phyloP scores from a whole-genome alignment of 1,140 invertebrate genomes.

The Oncopodura yosiiana region DNA sequence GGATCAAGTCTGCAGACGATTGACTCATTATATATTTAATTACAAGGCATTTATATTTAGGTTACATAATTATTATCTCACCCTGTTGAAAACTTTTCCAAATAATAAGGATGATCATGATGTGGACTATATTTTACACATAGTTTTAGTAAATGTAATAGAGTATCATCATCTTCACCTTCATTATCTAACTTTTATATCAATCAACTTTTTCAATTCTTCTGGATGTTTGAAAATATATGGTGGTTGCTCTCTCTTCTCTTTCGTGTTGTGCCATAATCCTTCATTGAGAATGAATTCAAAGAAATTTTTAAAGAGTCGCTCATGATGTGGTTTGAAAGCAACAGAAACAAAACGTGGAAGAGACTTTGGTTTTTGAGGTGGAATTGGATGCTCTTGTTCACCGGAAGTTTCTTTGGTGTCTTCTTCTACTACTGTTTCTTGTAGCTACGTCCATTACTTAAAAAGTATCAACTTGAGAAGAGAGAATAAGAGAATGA shows the following conservation, averaged over 20 bases:
- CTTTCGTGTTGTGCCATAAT: not conserved
- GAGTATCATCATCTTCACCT: not conserved
- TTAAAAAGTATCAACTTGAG: too few relatives aligned
- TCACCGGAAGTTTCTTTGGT: too few relatives aligned
- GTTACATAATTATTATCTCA: not conserved
- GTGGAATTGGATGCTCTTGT: not conserved
- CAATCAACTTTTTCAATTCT: not conserved
- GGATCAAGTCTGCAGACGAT: conserved; percentile 23
- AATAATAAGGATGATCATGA: conserved; percentile 7
- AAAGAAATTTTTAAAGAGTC: not conserved
- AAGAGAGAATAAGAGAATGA: too few relatives aligned
- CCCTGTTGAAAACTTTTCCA: not conserved
- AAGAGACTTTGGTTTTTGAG: too few relatives aligned
- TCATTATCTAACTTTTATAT: not conserved
- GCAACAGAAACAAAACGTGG: too few relatives aligned
- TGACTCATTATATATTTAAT: too few relatives aligned
- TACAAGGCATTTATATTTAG: too few relatives aligned
- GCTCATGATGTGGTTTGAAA: not conserved
- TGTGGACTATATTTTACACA: conserved; percentile 7
- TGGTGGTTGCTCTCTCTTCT: not conserved
- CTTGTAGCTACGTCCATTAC: too few relatives aligned
- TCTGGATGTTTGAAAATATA: not conserved
- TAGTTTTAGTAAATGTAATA: not conserved
- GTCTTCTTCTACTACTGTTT: too few relatives aligned
- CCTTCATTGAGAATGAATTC: conserved; percentile 1